Percentiles rank a stretch among this genome's conserved stretches.
These are phyloP conservation scores for Dicycla oo DNA, from an alignment of 2,888 invertebrate genomes.

Conservation along the genomic window DNA sequence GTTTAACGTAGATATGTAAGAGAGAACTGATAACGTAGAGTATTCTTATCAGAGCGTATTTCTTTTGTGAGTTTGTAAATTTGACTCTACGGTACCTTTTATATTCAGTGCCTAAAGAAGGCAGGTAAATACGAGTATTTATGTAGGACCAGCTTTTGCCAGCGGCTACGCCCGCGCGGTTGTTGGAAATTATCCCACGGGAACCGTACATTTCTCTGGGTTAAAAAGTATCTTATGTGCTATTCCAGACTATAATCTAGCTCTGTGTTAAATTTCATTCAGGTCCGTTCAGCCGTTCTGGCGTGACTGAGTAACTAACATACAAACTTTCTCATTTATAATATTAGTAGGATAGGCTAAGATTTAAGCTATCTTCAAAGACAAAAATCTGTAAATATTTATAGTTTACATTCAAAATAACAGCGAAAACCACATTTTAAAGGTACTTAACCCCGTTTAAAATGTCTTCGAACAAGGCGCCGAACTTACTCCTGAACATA, in stretches of 20 bases:
- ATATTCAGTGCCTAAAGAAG: not conserved
- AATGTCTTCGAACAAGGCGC: slow-evolving; percentile 3
- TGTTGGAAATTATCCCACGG: no score
- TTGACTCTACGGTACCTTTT: slow-evolving; percentile 30
- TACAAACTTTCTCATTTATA: no score
- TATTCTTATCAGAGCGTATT: slow-evolving; percentile 23
- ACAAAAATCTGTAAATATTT: slow-evolving; percentile 18
- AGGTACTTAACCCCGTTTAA: slow-evolving; percentile 14
- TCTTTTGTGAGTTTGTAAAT: slow-evolving; percentile 39
- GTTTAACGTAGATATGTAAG: slow-evolving; percentile 45
- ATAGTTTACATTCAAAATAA: not conserved
- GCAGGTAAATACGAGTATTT: slow-evolving; percentile 17
- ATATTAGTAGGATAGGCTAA: no score
- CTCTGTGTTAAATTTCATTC: no score
- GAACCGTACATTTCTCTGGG: no score
- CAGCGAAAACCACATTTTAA: not conserved
- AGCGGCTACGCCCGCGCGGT: no score
- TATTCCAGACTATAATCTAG: no score
- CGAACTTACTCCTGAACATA: slow-evolving; percentile 30
- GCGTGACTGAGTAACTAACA: no score
- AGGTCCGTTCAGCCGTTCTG: no score
- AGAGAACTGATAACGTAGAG: slow-evolving; percentile 40
- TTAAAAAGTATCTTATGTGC: no score
- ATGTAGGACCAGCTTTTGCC: no score
- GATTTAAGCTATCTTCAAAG: not conserved